Base-by-base conservation (phyloP, 2,888 invertebrate species). In the Lathronympha strigana region DNA sequence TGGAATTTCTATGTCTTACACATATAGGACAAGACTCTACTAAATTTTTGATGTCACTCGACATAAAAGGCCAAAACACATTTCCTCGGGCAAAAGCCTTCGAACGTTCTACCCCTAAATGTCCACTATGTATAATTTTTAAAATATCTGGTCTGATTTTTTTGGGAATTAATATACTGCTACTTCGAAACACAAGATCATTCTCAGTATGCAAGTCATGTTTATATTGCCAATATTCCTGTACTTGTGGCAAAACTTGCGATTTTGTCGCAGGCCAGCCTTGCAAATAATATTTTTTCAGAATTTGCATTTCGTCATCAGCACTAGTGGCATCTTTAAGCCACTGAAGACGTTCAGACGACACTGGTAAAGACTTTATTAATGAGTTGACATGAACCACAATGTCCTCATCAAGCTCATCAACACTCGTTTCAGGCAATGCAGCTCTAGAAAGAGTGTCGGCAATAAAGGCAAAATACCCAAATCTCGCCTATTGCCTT, bases 301-400 rank as follows among this genome's bases (percentile, higher is more conserved):
- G 8, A 28, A 28, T 28, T 28, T 28, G 28, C 28, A 28, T 28
- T 8, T 28, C 28, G 2, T 28, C 28, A 28, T 28, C 28, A 28
- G 28, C 28, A 28, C 49, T 47, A n/a, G 55, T 63, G n/a, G 31
- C 57, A 23, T 36, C 21, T 38, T 11, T 49, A 17, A 63, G 23
- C 55, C 63, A 63, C 25, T 63, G 55, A n/a, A 57, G 50, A 45
- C 63, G 49, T 38, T 63, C 63, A 17, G 57, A n/a, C 15, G 63
- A 49, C 13, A 63, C 49, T 13, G 63, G 63, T 17, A 63, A 57
- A 13, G 43, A 40, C 11, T 50, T 61, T 19, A 49, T 50, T 0
- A 61, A n/a, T 19, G 40, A 45, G 25, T 62, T 62, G 23, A 62
- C 62, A 62, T 54, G 62, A 25, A 58, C 45, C 25, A 60, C 49